Conservation (phyloP, 2,888 invertebrate genomes). For the Thymelicus acteon region DNA sequence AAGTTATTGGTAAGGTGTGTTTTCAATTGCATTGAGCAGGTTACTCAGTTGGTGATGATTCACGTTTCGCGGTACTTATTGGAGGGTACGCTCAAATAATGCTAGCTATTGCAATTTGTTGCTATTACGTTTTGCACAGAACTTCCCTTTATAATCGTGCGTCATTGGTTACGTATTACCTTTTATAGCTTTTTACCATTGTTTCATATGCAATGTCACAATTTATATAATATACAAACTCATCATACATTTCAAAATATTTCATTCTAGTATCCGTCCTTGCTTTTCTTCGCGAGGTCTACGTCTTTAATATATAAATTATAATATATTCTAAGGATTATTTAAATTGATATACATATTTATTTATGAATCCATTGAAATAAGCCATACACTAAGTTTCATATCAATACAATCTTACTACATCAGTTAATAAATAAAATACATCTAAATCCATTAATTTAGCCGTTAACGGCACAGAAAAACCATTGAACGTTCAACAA, state of each 20-base stretch:
- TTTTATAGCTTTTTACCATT: constrained; percentile 14
- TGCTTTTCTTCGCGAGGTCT: no score
- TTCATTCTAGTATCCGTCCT: no score
- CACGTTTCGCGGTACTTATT: constrained; percentile 43
- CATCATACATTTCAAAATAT: not conserved
- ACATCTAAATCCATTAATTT: no score
- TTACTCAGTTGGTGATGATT: constrained; percentile 40
- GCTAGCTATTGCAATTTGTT: constrained; percentile 32
- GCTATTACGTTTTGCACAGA: constrained; percentile 40
- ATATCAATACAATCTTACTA: no score
- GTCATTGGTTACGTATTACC: constrained; percentile 40
- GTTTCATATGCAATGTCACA: constrained; percentile 1
- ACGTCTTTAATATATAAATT: no score
- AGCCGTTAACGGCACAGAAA: no score
- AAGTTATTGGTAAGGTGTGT: not conserved
- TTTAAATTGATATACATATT: no score
- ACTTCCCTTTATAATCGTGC: constrained; percentile 38
- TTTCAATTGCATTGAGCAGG: not conserved
- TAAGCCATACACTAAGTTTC: no score
- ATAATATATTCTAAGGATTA: no score
- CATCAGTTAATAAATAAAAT: no score
- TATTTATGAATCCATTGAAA: no score
- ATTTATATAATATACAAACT: constrained; percentile 9
- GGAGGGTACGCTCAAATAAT: constrained; percentile 27
- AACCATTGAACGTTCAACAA: no score